Conservation (phyloP, 2,888 invertebrate genomes). For the Quadroppia sp. region DNA sequence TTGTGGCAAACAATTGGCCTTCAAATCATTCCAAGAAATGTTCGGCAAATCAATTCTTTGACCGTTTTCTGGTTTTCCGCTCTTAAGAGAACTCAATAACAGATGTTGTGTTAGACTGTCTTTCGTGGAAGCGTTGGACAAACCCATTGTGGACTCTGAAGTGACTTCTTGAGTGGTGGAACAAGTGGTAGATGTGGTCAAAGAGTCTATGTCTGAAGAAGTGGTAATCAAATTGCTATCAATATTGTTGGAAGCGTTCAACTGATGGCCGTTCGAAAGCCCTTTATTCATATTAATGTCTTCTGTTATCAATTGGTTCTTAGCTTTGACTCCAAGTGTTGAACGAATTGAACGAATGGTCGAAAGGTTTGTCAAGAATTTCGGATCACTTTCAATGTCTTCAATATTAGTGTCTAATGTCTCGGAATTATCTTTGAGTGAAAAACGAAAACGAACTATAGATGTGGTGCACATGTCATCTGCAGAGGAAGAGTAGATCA, state of each 20-base stretch:
- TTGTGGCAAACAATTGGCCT: not conserved
- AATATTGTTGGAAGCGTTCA: slow-evolving; percentile 21
- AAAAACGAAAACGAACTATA: slow-evolving; percentile 37
- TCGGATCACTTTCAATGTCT: slow-evolving; percentile 1
- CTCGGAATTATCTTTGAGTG: slow-evolving; percentile 33
- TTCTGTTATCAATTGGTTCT: not conserved
- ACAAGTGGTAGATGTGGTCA: not conserved
- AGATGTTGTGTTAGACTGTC: slow-evolving; percentile 26
- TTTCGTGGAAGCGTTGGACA: slow-evolving; percentile 12
- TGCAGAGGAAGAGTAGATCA: not conserved
- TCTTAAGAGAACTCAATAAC: slow-evolving; percentile 28
- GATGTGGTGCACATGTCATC: slow-evolving; percentile 37
- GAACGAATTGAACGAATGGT: slow-evolving; percentile 8
- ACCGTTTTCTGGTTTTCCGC: slow-evolving; percentile 36
- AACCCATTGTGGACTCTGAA: slow-evolving; percentile 18
- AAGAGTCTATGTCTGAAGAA: not conserved
- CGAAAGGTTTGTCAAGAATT: not conserved
- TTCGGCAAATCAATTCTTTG: slow-evolving; percentile 23
- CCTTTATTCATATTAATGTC: slow-evolving; percentile 41
- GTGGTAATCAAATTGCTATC: slow-evolving; percentile 7
- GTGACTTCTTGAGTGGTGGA: not conserved
- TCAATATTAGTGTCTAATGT: not conserved
- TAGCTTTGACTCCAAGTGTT: slow-evolving; percentile 24
- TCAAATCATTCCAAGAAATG: slow-evolving; percentile 35
- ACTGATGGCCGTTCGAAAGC: slow-evolving; percentile 39